Percentiles rank a stretch among this genome's conserved stretches.
Evolutionary conservation across 2,797 vertebrate genomes (phyloP).

Genomic region (Rhinatrema bivittatum): DNA sequence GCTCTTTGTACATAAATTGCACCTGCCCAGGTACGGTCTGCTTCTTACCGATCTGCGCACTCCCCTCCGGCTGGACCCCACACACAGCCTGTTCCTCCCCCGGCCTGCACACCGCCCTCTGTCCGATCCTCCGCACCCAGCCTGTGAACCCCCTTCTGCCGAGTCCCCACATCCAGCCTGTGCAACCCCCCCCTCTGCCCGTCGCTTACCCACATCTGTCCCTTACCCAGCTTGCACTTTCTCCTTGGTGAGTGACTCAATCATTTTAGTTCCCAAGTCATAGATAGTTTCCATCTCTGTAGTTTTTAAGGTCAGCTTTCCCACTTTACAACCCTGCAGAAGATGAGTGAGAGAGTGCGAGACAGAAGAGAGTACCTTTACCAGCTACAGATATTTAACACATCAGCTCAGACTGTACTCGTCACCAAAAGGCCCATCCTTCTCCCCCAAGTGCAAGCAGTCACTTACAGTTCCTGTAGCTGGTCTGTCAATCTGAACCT

Average conservation of each 20-base stretch:
- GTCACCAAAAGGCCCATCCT: no score
- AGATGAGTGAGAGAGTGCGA: neutral
- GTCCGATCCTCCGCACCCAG: neutral
- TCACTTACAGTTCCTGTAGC: slow-evolving; percentile 81
- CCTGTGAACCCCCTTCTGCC: accelerated
- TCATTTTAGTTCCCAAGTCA: slow-evolving; percentile 92
- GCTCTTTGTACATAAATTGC: no score
- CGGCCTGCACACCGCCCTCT: neutral
- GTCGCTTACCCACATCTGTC: neutral
- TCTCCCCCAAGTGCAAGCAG: no score
- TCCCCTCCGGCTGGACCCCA: no score
- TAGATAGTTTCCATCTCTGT: slow-evolving; percentile 96
- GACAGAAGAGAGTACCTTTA: no score
- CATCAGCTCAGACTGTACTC: no score
- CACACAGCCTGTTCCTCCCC: no score
- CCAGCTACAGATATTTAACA: no score
- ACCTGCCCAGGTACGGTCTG: no score
- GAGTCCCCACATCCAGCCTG: accelerated
- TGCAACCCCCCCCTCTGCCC: accelerated
- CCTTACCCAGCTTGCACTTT: slow-evolving; percentile 89
- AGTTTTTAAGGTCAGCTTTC: slow-evolving; percentile 87
- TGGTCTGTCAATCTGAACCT: slow-evolving; percentile 90
- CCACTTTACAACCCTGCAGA: slow-evolving; percentile 79
- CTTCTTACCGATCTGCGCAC: no score
- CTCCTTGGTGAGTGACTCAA: slow-evolving; percentile 88